Evolutionary conservation across 2,113 vertebrate genomes (phyloP).

Genomic region (Neolamprologus variostigma): DNA sequence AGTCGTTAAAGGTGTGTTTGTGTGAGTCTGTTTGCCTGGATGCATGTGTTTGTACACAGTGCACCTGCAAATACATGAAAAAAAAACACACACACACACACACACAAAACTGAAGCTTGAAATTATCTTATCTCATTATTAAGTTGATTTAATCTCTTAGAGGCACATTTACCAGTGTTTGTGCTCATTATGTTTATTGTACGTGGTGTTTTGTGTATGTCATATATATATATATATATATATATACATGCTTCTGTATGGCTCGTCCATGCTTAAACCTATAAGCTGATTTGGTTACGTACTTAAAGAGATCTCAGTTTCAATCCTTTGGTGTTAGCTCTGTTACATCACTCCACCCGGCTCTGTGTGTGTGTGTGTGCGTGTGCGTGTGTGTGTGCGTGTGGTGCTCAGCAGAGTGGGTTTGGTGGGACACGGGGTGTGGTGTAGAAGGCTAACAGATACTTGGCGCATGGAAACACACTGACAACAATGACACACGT

Average conservation of each 20-base stretch:
- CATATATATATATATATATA: not conserved
- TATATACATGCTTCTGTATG: not conserved
- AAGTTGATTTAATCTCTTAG: not conserved
- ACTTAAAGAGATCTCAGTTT: constrained; percentile 63
- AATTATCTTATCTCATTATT: not conserved
- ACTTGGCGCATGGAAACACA: constrained; percentile 36
- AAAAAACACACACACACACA: not conserved
- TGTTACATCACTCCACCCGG: constrained; percentile 61
- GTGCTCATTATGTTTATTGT: not conserved
- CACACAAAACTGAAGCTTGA: not conserved
- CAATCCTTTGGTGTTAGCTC: constrained; percentile 51
- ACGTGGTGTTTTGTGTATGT: not conserved
- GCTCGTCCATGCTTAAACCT: constrained; percentile 32
- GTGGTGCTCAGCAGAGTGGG: not conserved
- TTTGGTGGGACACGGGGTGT: not conserved
- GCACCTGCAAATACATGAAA: not conserved
- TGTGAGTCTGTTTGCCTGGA: not conserved
- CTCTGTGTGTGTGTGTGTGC: not conserved
- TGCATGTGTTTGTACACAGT: not conserved
- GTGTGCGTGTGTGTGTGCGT: not conserved
- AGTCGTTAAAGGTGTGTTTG: not conserved
- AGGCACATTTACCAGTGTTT: not conserved
- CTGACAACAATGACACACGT: constrained; percentile 43
- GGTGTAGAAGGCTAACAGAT: constrained; percentile 8
- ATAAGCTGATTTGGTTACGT: constrained; percentile 67